Percentiles rank a stretch among this genome's conserved stretches.
Conservation (phyloP, 1,140 invertebrate genomes). For the Aphaenogaster rudis region DNA sequence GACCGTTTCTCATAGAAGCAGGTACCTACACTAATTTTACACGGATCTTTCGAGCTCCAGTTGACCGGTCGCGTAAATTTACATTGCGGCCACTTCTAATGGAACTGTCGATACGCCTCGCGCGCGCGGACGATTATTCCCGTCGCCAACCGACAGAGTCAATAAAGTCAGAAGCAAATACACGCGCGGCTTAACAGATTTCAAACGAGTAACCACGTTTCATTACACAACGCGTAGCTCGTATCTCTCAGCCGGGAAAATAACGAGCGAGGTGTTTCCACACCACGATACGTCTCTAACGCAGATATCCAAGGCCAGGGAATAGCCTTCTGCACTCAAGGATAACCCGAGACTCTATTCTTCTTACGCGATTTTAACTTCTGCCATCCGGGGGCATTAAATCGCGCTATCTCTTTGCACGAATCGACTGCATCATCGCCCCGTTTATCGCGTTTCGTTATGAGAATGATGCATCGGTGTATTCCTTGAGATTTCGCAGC, state of each 20-base stretch:
- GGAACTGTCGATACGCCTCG: slow-evolving; percentile 27
- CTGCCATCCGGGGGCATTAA: slow-evolving; percentile 65
- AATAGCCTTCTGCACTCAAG: slow-evolving; percentile 74
- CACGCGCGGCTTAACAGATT: slow-evolving; percentile 44
- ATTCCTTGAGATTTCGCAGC: slow-evolving; percentile 47
- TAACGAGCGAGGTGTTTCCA: slow-evolving; percentile 72
- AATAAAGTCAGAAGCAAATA: slow-evolving; percentile 67
- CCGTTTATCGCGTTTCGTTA: slow-evolving; percentile 54
- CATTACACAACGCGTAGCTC: slow-evolving; percentile 68
- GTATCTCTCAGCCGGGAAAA: slow-evolving; percentile 65
- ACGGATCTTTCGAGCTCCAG: slow-evolving; percentile 23
- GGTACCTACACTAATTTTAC: not conserved
- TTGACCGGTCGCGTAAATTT: slow-evolving; percentile 55
- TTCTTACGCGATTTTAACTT: slow-evolving; percentile 69
- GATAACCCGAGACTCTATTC: slow-evolving; percentile 60
- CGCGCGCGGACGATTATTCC: slow-evolving; percentile 21
- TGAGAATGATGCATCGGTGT: slow-evolving; percentile 63
- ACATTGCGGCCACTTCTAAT: slow-evolving; percentile 44
- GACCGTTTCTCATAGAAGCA: not conserved
- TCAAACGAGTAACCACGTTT: slow-evolving; percentile 52
- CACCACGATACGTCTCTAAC: slow-evolving; percentile 63
- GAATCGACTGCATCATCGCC: slow-evolving; percentile 33
- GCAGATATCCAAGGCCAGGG: slow-evolving; percentile 72
- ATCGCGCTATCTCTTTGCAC: slow-evolving; percentile 40
- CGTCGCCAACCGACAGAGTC: slow-evolving; percentile 48